phyloP scores from a whole-genome alignment of 2,113 vertebrate species.

The Myxocyprinus asiaticus region DNA sequence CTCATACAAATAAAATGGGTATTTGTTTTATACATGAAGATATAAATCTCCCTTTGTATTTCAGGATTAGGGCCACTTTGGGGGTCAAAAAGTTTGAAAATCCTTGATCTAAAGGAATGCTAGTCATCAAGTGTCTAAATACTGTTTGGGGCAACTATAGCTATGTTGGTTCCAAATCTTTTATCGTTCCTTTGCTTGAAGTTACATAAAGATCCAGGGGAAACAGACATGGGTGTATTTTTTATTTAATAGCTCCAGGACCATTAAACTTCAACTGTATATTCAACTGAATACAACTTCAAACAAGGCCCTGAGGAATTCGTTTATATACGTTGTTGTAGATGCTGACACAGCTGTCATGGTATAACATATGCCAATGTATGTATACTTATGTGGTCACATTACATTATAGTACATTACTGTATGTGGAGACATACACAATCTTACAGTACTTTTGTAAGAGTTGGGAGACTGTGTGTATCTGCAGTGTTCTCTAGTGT shows the following conservation, averaged over 20 bases:
- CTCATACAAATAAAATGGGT: too few relatives aligned
- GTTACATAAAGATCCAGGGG: not conserved
- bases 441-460: too few relatives aligned
- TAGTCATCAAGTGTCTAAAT: not conserved
- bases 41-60: too few relatives aligned
- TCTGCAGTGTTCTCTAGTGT: conserved; percentile 54
- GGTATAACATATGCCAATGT: not conserved
- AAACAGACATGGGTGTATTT: too few relatives aligned
- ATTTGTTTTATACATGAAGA: too few relatives aligned
- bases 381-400: not conserved
- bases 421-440: too few relatives aligned
- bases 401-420: not conserved
- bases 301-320: not conserved
- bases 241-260: too few relatives aligned
- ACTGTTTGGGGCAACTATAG: not conserved
- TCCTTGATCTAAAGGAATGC: too few relatives aligned
- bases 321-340: not conserved
- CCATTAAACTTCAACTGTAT: too few relatives aligned
- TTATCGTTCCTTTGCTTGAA: not conserved
- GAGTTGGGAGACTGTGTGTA: conserved; percentile 58
- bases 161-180: not conserved
- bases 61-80: too few relatives aligned
- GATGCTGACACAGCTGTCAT: not conserved
- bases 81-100: too few relatives aligned
- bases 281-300: not conserved